Conservation (phyloP, 2,888 invertebrate genomes). For the Eupeodes latifasciatus region DNA sequence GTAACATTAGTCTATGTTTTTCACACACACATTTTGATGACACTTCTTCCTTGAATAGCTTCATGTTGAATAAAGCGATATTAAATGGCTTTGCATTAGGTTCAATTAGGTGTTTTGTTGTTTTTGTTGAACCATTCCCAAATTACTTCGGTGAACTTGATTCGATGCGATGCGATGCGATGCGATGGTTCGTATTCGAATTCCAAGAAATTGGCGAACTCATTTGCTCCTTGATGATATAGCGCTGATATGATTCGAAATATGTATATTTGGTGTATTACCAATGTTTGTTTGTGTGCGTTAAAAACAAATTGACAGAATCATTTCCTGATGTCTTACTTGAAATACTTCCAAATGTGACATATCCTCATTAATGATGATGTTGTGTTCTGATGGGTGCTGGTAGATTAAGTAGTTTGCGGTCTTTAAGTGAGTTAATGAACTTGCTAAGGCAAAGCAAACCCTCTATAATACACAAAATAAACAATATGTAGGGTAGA, state of each 20-base stretch:
- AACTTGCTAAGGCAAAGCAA: constrained; percentile 25
- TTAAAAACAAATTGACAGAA: constrained; percentile 48
- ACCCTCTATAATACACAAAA: too few species aligned
- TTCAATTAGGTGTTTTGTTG: background rate
- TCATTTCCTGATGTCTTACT: constrained; percentile 52
- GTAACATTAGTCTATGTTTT: background rate
- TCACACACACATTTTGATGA: constrained; percentile 11
- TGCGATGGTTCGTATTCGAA: background rate
- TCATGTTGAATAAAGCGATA: background rate
- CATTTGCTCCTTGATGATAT: constrained; percentile 6
- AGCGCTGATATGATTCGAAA: background rate
- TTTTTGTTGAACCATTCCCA: background rate
- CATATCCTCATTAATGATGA: constrained; percentile 40
- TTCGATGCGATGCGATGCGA: background rate
- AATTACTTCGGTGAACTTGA: too few species aligned
- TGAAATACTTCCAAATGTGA: constrained; percentile 31
- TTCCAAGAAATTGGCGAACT: background rate
- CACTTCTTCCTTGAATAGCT: background rate
- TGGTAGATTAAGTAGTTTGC: background rate
- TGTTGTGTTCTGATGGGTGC: background rate
- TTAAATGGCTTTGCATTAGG: constrained; percentile 21
- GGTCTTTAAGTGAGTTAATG: constrained; percentile 42
- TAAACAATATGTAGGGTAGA: too few species aligned
- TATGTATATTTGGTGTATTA: background rate
- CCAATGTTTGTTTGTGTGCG: background rate